Evolutionary conservation across 64 coral and sea anemone species (phyloP).

Genomic region (Montipora cactus): DNA sequence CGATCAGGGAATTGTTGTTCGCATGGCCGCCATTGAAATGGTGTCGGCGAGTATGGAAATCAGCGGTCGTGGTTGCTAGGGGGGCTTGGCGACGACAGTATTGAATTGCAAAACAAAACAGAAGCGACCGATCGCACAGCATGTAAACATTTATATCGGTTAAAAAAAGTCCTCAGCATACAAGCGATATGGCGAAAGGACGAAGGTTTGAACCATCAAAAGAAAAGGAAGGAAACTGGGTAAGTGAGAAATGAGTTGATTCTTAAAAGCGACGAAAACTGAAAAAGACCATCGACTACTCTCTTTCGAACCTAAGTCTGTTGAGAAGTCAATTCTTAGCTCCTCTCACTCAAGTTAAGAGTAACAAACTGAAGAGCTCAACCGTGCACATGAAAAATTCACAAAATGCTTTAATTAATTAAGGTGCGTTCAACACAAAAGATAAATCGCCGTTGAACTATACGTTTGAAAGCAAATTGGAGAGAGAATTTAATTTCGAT

Average conservation of each 20-base stretch:
- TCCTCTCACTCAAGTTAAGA: not conserved
- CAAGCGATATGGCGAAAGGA: conserved; percentile 78
- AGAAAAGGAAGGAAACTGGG: conserved; percentile 89
- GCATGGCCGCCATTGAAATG: conserved; percentile 11
- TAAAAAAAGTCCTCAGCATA: not conserved
- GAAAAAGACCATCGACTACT: not conserved
- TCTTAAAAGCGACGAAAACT: no score
- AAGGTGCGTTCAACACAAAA: no score
- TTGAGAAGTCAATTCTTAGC: not conserved
- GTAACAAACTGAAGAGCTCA: not conserved
- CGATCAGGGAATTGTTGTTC: not conserved
- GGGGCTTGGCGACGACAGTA: conserved; percentile 14
- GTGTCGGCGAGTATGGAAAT: not conserved
- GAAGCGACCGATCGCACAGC: not conserved
- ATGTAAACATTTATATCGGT: not conserved
- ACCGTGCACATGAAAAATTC: not conserved
- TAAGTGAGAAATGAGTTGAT: conserved; percentile 22
- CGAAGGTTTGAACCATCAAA: conserved; percentile 85
- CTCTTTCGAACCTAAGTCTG: not conserved
- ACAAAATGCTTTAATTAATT: not conserved
- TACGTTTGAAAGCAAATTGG: no score
- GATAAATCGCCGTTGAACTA: no score
- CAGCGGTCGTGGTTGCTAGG: conserved; percentile 74
- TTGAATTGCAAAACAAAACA: conserved; percentile 44
- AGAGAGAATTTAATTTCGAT: no score